Percentiles rank a stretch among this genome's conserved stretches.
Conservation (phyloP, 2,888 invertebrate species). For the Thereva unica region DNA sequence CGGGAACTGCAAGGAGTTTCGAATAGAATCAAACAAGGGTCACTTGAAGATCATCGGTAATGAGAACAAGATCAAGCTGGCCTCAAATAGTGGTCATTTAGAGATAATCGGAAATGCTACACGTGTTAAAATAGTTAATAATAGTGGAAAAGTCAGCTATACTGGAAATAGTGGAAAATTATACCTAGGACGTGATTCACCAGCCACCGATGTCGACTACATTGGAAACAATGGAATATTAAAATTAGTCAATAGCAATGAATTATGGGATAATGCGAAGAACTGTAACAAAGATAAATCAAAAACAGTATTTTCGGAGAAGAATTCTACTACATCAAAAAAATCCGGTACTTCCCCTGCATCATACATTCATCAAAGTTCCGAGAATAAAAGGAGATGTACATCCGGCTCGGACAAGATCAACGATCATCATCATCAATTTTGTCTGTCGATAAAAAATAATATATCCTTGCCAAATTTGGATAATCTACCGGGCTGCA, state of each 20-base stretch:
- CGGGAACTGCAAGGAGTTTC: conserved; percentile 55
- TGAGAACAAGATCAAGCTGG: conserved; percentile 54
- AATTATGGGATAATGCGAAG: conserved; percentile 37
- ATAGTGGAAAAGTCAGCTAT: conserved; percentile 51
- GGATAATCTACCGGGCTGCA: conserved; percentile 31
- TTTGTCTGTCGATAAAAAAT: conserved; percentile 35
- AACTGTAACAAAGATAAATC: conserved; percentile 14
- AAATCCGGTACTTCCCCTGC: conserved; percentile 7
- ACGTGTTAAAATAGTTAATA: conserved; percentile 52
- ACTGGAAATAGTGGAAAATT: conserved; percentile 56
- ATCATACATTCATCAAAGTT: not conserved
- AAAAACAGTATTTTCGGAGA: not conserved
- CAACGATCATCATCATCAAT: not conserved
- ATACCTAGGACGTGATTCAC: conserved; percentile 52
- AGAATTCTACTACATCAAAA: conserved; percentile 9
- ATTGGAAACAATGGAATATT: conserved; percentile 55
- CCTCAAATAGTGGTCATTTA: conserved; percentile 50
- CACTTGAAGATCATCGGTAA: conserved; percentile 55
- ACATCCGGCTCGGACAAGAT: not conserved
- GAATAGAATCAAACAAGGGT: conserved; percentile 51
- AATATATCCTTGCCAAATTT: conserved; percentile 46
- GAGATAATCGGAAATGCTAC: conserved; percentile 54
- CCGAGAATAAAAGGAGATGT: not conserved
- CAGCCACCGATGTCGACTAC: conserved; percentile 52
- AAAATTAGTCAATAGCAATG: conserved; percentile 51